These are phyloP conservation scores for Hydrophis major DNA, from an alignment of 2,797 vertebrate genomes.

Conservation along the genomic window DNA sequence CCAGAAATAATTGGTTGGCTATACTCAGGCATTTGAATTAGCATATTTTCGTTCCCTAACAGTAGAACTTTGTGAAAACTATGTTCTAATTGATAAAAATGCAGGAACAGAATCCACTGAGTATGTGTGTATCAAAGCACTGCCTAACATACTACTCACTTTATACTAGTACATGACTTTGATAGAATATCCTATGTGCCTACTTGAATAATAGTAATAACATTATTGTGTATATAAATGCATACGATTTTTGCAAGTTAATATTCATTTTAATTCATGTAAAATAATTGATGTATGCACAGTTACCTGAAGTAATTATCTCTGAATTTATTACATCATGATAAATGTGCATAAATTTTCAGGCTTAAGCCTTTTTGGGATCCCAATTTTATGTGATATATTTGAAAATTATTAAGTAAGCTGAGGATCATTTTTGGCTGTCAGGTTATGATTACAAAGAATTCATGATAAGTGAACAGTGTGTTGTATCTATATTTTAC, in stretches of 20 bases:
- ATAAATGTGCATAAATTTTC: neutral
- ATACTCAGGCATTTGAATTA: conserved; percentile 31
- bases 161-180: conserved; percentile 34
- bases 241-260: conserved; percentile 48
- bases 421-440: conserved; percentile 53
- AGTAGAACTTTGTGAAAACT: conserved; percentile 17
- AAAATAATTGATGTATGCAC: neutral
- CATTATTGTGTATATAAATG: conserved; percentile 23
- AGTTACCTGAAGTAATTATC: neutral
- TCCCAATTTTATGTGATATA: conserved; percentile 67
- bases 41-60: neutral
- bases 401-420: conserved; percentile 60
- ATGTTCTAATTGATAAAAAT: conserved; percentile 41
- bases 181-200: conserved; percentile 31
- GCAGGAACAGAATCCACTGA: conserved; percentile 45
- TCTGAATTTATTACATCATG: neutral
- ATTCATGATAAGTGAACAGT: conserved; percentile 61
- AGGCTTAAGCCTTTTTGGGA: conserved; percentile 63
- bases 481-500: conserved; percentile 72
- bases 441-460: conserved; percentile 66
- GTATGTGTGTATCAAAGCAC: conserved; percentile 52
- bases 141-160: conserved; percentile 65
- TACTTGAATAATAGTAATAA: conserved; percentile 22
- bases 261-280: conserved; percentile 50
- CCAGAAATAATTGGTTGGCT: conserved; percentile 28